Evolutionary conservation across 2,113 vertebrate genomes (phyloP).

Genomic region (Poecile atricapillus): DNA sequence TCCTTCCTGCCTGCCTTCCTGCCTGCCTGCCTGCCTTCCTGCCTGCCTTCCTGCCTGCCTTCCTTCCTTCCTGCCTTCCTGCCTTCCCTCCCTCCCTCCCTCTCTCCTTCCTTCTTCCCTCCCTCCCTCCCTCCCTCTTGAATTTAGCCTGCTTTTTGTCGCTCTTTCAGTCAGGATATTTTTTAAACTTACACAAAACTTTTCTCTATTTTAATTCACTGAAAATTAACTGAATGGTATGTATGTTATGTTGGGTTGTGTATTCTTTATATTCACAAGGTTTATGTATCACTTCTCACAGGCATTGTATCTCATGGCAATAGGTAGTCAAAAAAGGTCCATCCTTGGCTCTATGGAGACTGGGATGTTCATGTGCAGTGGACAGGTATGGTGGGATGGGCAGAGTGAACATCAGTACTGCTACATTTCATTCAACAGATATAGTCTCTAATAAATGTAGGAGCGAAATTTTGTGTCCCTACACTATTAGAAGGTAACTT

Average conservation of each 20-base stretch:
- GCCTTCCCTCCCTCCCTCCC: too few relatives aligned
- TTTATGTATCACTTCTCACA: neutral
- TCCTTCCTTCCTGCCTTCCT: too few relatives aligned
- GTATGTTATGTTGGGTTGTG: neutral
- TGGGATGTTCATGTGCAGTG: fast-evolving
- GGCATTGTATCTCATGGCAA: neutral
- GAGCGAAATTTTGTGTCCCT: neutral
- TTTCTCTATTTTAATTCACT: neutral
- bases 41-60: too few relatives aligned
- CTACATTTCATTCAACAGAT: neutral
- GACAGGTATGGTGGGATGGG: neutral
- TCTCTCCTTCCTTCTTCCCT: too few relatives aligned
- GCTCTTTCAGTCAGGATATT: neutral
- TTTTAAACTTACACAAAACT: neutral
- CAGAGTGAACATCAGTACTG: neutral
- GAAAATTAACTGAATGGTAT: neutral
- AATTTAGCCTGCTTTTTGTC: neutral
- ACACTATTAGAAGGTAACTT: neutral
- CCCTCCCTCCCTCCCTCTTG: neutral
- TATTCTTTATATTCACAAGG: neutral
- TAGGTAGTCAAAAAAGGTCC: neutral
- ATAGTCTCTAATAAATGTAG: neutral
- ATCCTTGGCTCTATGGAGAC: neutral
- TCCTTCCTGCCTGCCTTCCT: too few relatives aligned
- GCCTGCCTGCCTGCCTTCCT: too few relatives aligned